These are phyloP conservation scores for Cynopterus brachyotis DNA, from an alignment of 2,113 vertebrate species.

Conservation along the genomic window DNA sequence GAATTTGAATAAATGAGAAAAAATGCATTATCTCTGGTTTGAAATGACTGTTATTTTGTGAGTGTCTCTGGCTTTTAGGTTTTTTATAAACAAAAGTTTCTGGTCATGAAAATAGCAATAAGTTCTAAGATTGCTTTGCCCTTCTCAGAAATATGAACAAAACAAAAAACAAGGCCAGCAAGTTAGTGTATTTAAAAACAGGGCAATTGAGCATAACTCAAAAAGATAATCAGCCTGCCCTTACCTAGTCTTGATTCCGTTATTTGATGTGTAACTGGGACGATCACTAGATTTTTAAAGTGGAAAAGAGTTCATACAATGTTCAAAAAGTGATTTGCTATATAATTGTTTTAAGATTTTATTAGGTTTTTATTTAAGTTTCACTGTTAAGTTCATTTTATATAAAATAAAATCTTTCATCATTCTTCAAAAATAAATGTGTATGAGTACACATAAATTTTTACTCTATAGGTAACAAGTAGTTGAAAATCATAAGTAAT, in stretches of 20 bases:
- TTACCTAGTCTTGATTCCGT: not conserved
- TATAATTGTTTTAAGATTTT: conserved; percentile 15
- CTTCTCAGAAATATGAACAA: not conserved
- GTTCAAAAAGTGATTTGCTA: not conserved
- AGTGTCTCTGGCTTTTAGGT: not conserved
- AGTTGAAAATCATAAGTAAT: not conserved
- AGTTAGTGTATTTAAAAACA: not conserved
- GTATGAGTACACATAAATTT: not conserved
- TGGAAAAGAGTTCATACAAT: not conserved
- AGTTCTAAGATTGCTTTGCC: not conserved
- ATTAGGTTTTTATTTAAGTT: not conserved
- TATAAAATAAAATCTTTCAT: not conserved
- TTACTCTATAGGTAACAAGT: not conserved
- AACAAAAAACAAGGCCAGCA: not conserved
- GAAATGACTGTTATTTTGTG: conserved; percentile 79
- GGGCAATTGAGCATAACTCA: not conserved
- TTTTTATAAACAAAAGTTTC: not conserved
- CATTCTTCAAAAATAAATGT: not conserved
- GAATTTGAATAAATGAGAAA: conserved; percentile 91
- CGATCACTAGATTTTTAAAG: not conserved
- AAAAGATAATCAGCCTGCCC: not conserved
- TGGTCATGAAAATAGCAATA: not conserved
- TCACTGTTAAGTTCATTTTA: not conserved
- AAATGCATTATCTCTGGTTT: conserved; percentile 84
- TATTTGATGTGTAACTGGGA: not conserved